Evolutionary conservation across 2,888 invertebrate species (phyloP), one percentile per base, ranked within the genome.

Genomic region (Calameuta pallipes): DNA sequence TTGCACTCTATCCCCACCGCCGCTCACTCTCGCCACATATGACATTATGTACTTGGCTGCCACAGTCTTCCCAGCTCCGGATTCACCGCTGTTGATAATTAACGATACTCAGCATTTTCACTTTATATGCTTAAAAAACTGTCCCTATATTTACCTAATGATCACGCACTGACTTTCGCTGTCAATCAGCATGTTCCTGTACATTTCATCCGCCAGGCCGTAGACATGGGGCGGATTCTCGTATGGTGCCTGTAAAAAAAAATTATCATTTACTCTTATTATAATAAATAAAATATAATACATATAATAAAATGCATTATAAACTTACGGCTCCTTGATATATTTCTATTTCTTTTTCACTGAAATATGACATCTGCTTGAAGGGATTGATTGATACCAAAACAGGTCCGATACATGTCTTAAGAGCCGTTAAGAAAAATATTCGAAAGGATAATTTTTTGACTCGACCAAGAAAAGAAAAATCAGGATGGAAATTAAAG

Each of bases 211-310:
- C 1, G 95, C 94, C 76, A 95, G 88, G 1, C 95, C 95, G 87
- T 94, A 95, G 75, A 95, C 93, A 87, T 95, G 95, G 0, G 95
- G 95, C 41, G 95, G 94, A 89, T 95, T 95, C 90, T 95, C 95
- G 88, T 95, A 95, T 31, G 94, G 93, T 6, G 95, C 94, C 94
- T 94, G 83, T 71, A 89, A 86, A 79, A 80, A 80, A 56, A 76
- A 76, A 73, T 15, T 30, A 30, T 70, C 13, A 13, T 23, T 9
- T 71, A 71, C 9, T 31, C 12, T 31, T 71, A 71, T 71, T 31
- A 71, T 71, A 4, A 9, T 31, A 23, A 13, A 71, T 31, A 23
- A 31, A 71, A 71, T 71, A 71, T 71, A 31, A 71, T 31, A 23
- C 4, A 31, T 23, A 3, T 33, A 15, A 34, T 12, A 6, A 9